Evolutionary conservation across 2,888 invertebrate species (phyloP).

Genomic region (Sarcophaga subvicina): DNA sequence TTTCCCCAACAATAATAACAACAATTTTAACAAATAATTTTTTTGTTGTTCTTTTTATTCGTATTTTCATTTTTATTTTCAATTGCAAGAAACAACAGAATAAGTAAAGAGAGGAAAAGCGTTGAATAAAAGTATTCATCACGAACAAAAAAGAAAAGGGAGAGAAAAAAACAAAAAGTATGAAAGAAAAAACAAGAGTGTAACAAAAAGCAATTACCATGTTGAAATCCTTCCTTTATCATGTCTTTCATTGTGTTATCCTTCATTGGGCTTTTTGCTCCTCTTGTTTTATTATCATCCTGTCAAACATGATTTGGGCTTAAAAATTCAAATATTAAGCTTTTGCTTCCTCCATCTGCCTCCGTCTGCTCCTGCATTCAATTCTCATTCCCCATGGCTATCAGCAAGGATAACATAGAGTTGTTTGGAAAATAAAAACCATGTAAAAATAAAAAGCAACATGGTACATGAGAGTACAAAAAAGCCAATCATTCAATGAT

Average conservation of each 20-base stretch:
- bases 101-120: no score
- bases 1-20: neutral
- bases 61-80: no score
- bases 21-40: neutral
- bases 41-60: no score
- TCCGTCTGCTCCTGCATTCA: neutral
- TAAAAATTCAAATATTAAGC: slow-evolving; percentile 43
- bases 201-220: slow-evolving; percentile 26
- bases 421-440: neutral
- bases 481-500: slow-evolving; percentile 17
- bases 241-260: slow-evolving; percentile 32
- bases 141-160: neutral
- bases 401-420: neutral
- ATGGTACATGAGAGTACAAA: neutral
- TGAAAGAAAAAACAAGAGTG: neutral
- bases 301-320: slow-evolving; percentile 43
- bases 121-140: no score
- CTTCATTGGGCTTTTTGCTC: slow-evolving; percentile 10
- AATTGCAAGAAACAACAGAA: no score
- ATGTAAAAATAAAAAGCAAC: neutral
- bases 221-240: slow-evolving; percentile 36
- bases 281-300: slow-evolving; percentile 33
- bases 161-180: neutral
- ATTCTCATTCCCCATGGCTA: no score
- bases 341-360: slow-evolving; percentile 8